Evolutionary conservation across 2,888 invertebrate species (phyloP), one percentile per base, ranked within the genome.

Genomic region (Scrobipalpa costella): DNA sequence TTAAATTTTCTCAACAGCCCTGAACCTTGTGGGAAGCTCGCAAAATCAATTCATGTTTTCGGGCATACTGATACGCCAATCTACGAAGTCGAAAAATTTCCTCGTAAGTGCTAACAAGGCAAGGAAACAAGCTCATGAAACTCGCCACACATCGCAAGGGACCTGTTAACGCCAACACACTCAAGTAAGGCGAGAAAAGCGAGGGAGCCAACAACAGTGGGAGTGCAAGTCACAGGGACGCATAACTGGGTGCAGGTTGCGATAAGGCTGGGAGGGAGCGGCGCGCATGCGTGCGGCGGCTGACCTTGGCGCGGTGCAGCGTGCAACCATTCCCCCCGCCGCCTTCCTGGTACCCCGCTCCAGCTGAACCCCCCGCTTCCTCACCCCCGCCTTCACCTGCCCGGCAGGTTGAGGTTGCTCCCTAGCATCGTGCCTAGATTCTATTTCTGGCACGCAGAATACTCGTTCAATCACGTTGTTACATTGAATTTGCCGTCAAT

Each of bases 251-350:
- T 82, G 81, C 79, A 79, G 77, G 81, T 80, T 79, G 79, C 76
- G 78, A 75, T 63, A 52, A 67, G 68, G 67, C 67, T 66, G n/a
- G 69, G 71, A 72, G 73, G 71, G 72, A 68, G 74, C 71, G 74
- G 73, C 77, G 80, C 89, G 90, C 90, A 90, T 89, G 90, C 89
- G 90, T 85, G 87, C 85, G 80, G 73, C 82, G 84, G 80, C 81
- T 89, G 89, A 89, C 88, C 89, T 90, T 90, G 90, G 84, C 78
- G 85, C 85, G 87, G 85, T 90, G 90, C 90, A 90, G 84, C 88
- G 86, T 88, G 90, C 88, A 86, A 81, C 81, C 82, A n/a, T n/a
- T n/a, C 80, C 69, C 77, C 72, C n/a, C n/a, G n/a, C n/a, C n/a
- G n/a, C n/a, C n/a, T n/a, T n/a, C n/a, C n/a, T n/a, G n/a, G n/a